A percentile compares a stretch with the other conserved stretches of the same genome.
Evolutionary conservation across 2,888 invertebrate genomes (phyloP).

Genomic region (Eristalis pertinax): DNA sequence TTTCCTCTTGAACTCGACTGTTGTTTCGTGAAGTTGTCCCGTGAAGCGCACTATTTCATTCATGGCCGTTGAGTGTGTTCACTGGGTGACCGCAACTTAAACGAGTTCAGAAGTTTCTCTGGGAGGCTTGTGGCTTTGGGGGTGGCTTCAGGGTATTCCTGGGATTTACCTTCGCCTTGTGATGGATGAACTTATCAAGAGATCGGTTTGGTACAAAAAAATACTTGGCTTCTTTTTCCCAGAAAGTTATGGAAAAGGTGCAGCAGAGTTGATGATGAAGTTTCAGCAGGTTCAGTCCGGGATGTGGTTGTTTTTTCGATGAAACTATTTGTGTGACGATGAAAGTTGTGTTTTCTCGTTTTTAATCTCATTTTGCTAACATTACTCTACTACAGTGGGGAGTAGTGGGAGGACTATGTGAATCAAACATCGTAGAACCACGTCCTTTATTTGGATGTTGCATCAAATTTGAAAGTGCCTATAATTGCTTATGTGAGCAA

Average conservation of each 20-base stretch:
- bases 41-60: not conserved
- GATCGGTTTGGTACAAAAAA: not conserved
- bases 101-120: not conserved
- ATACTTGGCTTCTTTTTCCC: not conserved
- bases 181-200: not conserved
- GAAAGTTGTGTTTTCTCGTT: not conserved
- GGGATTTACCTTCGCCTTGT: not conserved
- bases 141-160: not conserved
- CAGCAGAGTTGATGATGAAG: not conserved
- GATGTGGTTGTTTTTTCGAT: not conserved
- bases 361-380: not conserved
- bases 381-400: too few species aligned
- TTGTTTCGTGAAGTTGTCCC: not conserved
- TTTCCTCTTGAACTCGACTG: not conserved
- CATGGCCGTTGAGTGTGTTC: not conserved
- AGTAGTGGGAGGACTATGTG: too few species aligned
- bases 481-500: too few species aligned
- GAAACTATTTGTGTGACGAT: not conserved
- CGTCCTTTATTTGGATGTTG: too few species aligned
- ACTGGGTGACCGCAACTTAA: not conserved
- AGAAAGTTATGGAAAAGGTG: not conserved
- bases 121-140: not conserved
- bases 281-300: not conserved
- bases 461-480: too few species aligned
- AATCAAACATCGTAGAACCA: too few species aligned